These are phyloP conservation scores for Wasmannia auropunctata DNA, from an alignment of 1,140 invertebrate genomes.

Conservation along the genomic window DNA sequence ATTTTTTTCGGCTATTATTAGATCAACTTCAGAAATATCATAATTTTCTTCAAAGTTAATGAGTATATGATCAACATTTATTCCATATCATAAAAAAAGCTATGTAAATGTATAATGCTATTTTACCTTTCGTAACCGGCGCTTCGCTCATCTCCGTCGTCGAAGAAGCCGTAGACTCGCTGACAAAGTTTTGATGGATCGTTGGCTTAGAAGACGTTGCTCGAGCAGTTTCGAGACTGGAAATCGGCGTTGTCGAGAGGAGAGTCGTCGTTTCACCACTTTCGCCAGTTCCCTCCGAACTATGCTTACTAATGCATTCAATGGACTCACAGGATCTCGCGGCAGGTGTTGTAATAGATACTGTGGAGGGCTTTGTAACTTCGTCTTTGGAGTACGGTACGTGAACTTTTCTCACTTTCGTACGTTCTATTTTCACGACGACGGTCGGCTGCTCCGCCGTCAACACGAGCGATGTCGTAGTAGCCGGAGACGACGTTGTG, in stretches of 20 bases:
- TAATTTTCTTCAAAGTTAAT: background rate
- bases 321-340: background rate
- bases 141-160: background rate
- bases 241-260: background rate
- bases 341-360: background rate
- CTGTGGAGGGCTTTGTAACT: background rate
- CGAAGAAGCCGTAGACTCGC: background rate
- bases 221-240: background rate
- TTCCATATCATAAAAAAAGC: background rate
- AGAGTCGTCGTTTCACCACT: background rate
- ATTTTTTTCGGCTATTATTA: background rate
- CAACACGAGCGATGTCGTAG: background rate
- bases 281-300: background rate
- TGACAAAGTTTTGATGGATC: no score
- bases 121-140: conserved; percentile 11
- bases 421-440: background rate
- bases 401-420: background rate
- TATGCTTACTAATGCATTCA: background rate
- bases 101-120: background rate
- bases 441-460: background rate
- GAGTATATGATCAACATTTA: background rate
- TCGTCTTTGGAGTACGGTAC: background rate
- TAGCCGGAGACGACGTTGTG: background rate
- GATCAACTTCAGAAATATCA: background rate
- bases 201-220: background rate